Evolutionary conservation across 2,797 vertebrate genomes (phyloP).

Genomic region (Gorsachius magnificus): DNA sequence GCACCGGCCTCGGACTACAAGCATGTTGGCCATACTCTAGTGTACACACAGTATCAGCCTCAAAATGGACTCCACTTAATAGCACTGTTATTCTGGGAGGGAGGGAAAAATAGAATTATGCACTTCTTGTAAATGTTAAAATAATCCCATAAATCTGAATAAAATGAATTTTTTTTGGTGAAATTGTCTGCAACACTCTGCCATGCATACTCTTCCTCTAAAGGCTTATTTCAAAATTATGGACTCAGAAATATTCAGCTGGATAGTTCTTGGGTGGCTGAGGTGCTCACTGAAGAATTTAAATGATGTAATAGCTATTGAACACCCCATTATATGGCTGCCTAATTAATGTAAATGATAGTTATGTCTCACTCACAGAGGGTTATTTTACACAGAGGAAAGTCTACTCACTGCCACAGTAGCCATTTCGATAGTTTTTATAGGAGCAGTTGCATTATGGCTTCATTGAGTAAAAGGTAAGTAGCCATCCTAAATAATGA

Average conservation of each 20-base stretch:
- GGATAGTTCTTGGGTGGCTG: conserved; percentile 57
- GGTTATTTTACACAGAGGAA: conserved; percentile 69
- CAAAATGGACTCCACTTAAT: neutral
- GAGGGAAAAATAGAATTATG: neutral
- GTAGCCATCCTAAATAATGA: conserved; percentile 66
- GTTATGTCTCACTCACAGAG: conserved; percentile 59
- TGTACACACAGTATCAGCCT: neutral
- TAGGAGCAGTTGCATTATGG: conserved; percentile 59
- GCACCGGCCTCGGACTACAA: neutral
- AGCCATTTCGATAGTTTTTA: conserved; percentile 68
- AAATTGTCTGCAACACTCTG: neutral
- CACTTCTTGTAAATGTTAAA: conserved; percentile 1
- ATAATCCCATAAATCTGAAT: conserved; percentile 27
- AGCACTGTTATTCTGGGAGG: neutral
- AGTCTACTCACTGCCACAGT: conserved; percentile 62
- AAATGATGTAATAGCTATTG: conserved; percentile 70
- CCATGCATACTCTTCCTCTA: neutral
- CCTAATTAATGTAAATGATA: conserved; percentile 78
- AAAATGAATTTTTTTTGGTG: neutral
- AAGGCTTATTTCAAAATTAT: conserved; percentile 70
- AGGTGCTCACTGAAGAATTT: conserved; percentile 63
- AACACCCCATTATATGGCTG: conserved; percentile 72
- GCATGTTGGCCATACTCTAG: neutral
- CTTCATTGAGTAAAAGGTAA: conserved; percentile 71
- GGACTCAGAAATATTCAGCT: conserved; percentile 54